A percentile compares a stretch with the other conserved stretches of the same genome.
Evolutionary conservation across 2,888 invertebrate species (phyloP).

Genomic region (Drosophila borborema): DNA sequence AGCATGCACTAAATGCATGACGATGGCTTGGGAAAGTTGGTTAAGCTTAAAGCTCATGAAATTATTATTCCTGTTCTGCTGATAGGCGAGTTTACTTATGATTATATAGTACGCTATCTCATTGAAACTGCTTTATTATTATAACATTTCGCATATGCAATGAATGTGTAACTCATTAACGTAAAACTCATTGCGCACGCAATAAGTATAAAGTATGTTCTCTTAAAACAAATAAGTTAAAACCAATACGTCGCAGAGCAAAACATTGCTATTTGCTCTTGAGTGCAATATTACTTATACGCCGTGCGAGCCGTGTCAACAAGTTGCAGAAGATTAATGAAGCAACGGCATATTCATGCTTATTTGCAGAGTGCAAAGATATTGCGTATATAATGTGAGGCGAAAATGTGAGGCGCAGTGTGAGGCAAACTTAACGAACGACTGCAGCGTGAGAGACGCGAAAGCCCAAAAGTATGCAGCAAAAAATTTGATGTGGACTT

Average conservation of each 20-base stretch:
- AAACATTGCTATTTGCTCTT: slow-evolving; percentile 19
- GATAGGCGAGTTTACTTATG: not conserved
- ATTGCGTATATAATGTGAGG: slow-evolving; percentile 15
- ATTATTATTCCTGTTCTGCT: no score
- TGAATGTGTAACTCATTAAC: slow-evolving; percentile 26
- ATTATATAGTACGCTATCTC: not conserved
- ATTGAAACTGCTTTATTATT: not conserved
- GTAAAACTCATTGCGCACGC: slow-evolving; percentile 1
- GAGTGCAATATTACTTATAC: slow-evolving; percentile 16
- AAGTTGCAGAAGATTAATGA: slow-evolving; percentile 17
- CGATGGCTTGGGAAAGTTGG: no score
- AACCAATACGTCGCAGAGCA: not conserved
- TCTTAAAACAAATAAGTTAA: not conserved
- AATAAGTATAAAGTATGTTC: slow-evolving; percentile 9
- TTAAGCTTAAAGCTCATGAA: no score
- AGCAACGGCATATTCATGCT: slow-evolving; percentile 6
- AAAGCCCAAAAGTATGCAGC: slow-evolving; percentile 28
- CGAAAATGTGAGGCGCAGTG: not conserved
- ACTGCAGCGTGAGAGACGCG: not conserved
- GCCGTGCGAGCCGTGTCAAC: not conserved
- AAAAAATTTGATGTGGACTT: not conserved
- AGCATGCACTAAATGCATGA: no score
- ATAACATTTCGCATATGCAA: not conserved
- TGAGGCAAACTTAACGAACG: not conserved
- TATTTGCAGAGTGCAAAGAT: slow-evolving; percentile 6